Evolutionary conservation across 2,888 invertebrate genomes (phyloP), one percentile per base, ranked within the genome.

Genomic region (Chaitophorus viminalis): DNA sequence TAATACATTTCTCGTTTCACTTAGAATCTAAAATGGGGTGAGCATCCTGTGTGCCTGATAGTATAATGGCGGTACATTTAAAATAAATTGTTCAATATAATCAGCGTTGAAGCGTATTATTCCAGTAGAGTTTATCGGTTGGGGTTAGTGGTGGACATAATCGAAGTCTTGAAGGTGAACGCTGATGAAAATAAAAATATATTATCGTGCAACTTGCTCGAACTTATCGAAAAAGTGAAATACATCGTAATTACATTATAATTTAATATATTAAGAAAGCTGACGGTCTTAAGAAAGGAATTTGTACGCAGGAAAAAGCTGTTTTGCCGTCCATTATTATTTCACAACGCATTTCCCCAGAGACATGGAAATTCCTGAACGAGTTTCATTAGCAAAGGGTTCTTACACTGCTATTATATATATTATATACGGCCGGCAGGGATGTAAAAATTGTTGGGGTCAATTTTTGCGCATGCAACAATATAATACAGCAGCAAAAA

Each of bases 331-430:
- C 81, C 52, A 82, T 82, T 82, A 82, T 82, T 60, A 29, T 68
- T 54, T 82, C 82, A 72, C 54, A 82, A 82, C 72, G 52, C 31
- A 72, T 72, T 72, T 54, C 72, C 72, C 82, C n/a, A 21, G 82
- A 52, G 82, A 74, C 54, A 74, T 54, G 33, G 54, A 54, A 82
- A 82, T 82, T 82, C 72, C 72, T 74, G 54, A 74, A 82, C 72
- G 82, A 82, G 54, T 74, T 72, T 82, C 82, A 82, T 82, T 82
- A 74, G 72, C 21, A 25, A 60, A 60, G 60, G 60, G 60, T 60
- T 60, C 21, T 60, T 25, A 46, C 14, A 25, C 60, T 21, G 52
- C 11, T n/a, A n/a, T n/a, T n/a, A n/a, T n/a, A n/a, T n/a, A n/a
- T n/a, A n/a, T n/a, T n/a, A n/a, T n/a, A n/a, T n/a, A 18, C 11